Percentiles rank a stretch among this genome's conserved stretches.
phyloP scores from a whole-genome alignment of 2,888 invertebrate species.

The Beris morrisii region DNA sequence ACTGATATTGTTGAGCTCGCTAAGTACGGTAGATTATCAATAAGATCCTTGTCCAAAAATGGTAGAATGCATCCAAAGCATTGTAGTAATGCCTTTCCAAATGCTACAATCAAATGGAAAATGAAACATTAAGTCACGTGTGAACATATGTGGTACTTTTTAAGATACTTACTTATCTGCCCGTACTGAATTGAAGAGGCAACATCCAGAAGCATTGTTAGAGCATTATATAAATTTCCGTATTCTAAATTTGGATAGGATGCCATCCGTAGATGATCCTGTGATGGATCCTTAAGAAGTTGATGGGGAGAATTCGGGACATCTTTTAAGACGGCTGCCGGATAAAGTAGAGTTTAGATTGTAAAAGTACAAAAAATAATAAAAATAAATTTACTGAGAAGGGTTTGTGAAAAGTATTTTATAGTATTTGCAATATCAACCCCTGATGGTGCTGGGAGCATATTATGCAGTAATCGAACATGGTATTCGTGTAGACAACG shows the following conservation, averaged over 20 bases:
- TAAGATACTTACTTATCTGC: conserved; percentile 66
- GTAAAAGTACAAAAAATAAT: neutral
- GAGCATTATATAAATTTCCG: conserved; percentile 90
- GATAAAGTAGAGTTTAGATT: conserved; percentile 24
- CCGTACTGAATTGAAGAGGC: conserved; percentile 89
- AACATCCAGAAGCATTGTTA: conserved; percentile 80
- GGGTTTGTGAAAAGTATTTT: conserved; percentile 96
- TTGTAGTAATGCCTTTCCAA: conserved; percentile 91
- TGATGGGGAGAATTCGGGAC: conserved; percentile 91
- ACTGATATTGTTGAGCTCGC: conserved; percentile 93
- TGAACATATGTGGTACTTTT: conserved; percentile 7
- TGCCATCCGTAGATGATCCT: conserved; percentile 83
- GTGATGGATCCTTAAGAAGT: conserved; percentile 84
- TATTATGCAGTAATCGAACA: conserved; percentile 85
- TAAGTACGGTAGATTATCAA: conserved; percentile 93
- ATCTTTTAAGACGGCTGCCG: conserved; percentile 91
- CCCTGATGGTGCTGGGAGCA: conserved; percentile 90
- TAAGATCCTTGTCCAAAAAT: conserved; percentile 93
- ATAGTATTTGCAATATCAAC: conserved; percentile 96
- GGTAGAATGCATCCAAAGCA: conserved; percentile 93
- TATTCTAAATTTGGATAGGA: conserved; percentile 97
- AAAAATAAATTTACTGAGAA: conserved; percentile 75
- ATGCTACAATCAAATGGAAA: conserved; percentile 62
- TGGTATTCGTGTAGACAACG: conserved; percentile 96
- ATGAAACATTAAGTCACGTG: conserved; percentile 8